phyloP scores from a whole-genome alignment of 2,888 invertebrate genomes.

The Erpobdella octoculata region DNA sequence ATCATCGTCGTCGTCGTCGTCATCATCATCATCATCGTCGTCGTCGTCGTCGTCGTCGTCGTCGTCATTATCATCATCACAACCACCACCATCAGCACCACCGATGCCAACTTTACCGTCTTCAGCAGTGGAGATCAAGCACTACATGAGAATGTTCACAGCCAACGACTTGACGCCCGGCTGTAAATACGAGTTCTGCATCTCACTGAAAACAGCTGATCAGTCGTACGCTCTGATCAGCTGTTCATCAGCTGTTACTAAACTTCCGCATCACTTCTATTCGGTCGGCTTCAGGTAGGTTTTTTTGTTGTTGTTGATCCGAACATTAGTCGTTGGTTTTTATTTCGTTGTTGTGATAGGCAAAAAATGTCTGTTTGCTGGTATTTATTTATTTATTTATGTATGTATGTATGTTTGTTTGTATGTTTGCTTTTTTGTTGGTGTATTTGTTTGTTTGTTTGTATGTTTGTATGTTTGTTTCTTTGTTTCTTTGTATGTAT shows the following conservation, averaged over 20 bases:
- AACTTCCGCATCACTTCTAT: background rate
- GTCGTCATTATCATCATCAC: background rate
- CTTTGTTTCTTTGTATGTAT: background rate
- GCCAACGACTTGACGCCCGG: slow-evolving; percentile 34
- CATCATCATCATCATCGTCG: slow-evolving; percentile 4
- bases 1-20: background rate
- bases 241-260: slow-evolving; percentile 35
- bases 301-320: slow-evolving; percentile 16
- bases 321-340: too few relatives aligned
- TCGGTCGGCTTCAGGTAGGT: slow-evolving; percentile 28
- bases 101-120: background rate
- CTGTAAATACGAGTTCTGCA: slow-evolving; percentile 37
- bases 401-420: background rate
- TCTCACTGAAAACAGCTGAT: slow-evolving; percentile 29
- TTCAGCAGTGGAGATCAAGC: slow-evolving; percentile 29
- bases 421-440: background rate
- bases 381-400: too few relatives aligned
- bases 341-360: too few relatives aligned
- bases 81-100: too few relatives aligned
- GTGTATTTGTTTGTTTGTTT: background rate
- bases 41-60: background rate
- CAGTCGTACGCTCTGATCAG: slow-evolving; percentile 31
- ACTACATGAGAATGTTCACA: slow-evolving; percentile 38
- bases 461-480: background rate
- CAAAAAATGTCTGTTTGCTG: too few relatives aligned